Evolutionary conservation across 2,797 vertebrate species (phyloP).

Genomic region (Enteromius viviparus): DNA sequence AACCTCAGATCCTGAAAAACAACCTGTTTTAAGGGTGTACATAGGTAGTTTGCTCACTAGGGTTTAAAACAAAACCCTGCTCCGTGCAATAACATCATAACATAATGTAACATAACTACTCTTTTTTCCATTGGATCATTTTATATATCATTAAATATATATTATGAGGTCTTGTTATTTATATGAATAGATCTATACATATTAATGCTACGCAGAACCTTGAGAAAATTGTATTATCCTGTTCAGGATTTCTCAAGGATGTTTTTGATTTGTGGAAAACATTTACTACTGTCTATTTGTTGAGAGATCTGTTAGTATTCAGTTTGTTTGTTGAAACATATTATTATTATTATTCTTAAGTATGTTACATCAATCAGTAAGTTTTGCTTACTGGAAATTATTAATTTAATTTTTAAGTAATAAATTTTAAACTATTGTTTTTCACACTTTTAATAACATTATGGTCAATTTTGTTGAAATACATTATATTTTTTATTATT

Average conservation of each 20-base stretch:
- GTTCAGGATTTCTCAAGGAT: background rate
- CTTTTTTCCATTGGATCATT: background rate
- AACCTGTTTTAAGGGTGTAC: background rate
- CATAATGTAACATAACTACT: background rate
- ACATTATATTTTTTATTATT: background rate
- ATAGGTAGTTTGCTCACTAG: background rate
- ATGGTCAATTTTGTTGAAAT: background rate
- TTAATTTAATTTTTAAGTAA: background rate
- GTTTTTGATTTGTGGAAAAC: background rate
- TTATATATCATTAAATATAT: slow-evolving; percentile 1
- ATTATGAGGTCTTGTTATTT: background rate
- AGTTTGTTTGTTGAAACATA: background rate
- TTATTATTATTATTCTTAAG: background rate
- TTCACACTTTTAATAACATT: background rate
- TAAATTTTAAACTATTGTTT: background rate
- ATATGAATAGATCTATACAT: background rate
- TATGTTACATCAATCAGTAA: background rate
- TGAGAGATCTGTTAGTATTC: background rate
- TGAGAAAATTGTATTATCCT: background rate
- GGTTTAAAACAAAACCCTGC: background rate
- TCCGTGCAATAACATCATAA: background rate
- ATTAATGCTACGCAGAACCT: background rate
- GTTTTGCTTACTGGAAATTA: slow-evolving; percentile 6
- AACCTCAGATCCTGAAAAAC: background rate
- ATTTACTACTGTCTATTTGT: background rate